Conservation (phyloP, 2,113 vertebrate species). For the Ailuropoda melanoleuca region DNA sequence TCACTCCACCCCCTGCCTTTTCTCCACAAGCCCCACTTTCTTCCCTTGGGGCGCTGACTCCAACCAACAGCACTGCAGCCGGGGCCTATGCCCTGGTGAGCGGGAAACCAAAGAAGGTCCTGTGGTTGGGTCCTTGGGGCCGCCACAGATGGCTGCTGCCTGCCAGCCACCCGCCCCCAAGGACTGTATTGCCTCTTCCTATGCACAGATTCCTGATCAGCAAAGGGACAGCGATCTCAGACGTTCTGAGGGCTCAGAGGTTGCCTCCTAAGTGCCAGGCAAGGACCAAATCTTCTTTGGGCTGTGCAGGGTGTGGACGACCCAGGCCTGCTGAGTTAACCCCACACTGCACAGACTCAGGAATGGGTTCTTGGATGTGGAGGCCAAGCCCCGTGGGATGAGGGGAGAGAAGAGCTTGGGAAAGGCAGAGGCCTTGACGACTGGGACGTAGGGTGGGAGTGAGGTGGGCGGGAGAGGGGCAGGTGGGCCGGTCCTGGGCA, state of each 20-base stretch:
- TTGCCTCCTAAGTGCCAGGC: background rate
- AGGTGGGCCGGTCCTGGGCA: background rate
- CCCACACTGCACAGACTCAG: background rate
- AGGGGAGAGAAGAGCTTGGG: background rate
- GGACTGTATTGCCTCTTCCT: background rate
- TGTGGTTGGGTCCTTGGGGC: background rate
- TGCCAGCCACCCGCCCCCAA: accelerated
- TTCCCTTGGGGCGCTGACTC: background rate
- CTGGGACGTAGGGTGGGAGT: too few relatives aligned
- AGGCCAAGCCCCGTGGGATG: background rate
- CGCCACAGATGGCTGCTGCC: background rate
- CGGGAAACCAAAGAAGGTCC: background rate
- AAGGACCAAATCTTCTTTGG: background rate
- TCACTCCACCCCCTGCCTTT: background rate
- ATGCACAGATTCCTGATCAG: background rate
- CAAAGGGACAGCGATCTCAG: background rate
- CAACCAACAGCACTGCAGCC: background rate
- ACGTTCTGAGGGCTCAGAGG: background rate
- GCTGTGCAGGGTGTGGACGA: too few relatives aligned
- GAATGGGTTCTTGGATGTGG: background rate
- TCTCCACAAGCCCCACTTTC: background rate
- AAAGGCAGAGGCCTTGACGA: background rate
- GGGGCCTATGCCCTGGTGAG: background rate
- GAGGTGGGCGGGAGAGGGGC: background rate
- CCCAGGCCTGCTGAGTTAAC: background rate